Conservation (phyloP, 2,888 invertebrate genomes). For the Ochropleura plecta region DNA sequence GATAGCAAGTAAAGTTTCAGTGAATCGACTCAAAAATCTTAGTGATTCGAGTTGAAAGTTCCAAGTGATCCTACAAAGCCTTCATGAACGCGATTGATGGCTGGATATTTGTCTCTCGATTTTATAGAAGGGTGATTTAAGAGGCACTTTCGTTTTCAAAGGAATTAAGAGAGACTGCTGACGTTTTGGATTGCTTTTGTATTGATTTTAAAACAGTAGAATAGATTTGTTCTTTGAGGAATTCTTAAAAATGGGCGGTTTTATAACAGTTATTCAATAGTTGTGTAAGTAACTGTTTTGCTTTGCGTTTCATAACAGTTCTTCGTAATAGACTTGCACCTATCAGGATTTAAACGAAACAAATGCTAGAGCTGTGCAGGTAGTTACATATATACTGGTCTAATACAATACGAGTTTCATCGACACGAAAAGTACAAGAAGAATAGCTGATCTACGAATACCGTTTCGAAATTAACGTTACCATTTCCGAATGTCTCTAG, state of each 20-base stretch:
- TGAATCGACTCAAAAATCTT: conserved; percentile 27
- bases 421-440: no score
- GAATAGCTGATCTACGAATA: no score
- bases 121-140: conserved; percentile 38
- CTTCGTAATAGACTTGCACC: no score
- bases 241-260: neutral
- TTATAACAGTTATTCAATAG: neutral
- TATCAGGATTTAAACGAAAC: no score
- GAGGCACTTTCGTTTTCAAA: conserved; percentile 36
- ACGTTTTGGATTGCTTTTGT: conserved; percentile 33
- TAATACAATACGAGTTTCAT: no score
- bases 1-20: conserved; percentile 34
- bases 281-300: no score
- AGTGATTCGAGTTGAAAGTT: conserved; percentile 30
- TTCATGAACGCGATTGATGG: conserved; percentile 31
- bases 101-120: conserved; percentile 44
- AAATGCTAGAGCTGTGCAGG: no score
- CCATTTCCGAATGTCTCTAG: no score
- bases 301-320: no score
- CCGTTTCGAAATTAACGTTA: no score
- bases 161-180: conserved; percentile 23
- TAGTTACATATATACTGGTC: no score
- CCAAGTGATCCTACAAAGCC: conserved; percentile 29
- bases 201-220: conserved; percentile 27
- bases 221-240: neutral